phyloP scores from a whole-genome alignment of 2,113 vertebrate genomes.

The Sceloporus undulatus region DNA sequence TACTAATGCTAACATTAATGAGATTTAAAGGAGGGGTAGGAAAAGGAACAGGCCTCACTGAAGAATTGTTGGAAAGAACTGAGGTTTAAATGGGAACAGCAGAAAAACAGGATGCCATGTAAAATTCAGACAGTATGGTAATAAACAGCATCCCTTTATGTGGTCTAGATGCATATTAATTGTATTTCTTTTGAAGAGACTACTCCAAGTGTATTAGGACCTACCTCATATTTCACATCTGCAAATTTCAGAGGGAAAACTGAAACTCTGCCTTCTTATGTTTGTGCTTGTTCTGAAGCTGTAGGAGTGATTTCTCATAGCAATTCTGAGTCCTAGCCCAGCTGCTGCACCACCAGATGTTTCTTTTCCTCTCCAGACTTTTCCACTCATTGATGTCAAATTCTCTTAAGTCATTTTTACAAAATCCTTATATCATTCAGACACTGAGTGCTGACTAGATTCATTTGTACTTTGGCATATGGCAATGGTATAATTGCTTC shows the following conservation, averaged over 20 bases:
- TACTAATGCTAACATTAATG: too few relatives aligned
- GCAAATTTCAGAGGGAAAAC: not conserved
- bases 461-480: conserved; percentile 2
- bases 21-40: too few relatives aligned
- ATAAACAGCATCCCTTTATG: not conserved
- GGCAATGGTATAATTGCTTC: not conserved
- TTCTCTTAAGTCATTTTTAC: conserved; percentile 27
- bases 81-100: too few relatives aligned
- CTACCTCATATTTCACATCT: not conserved
- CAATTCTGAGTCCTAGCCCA: not conserved
- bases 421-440: conserved; percentile 1
- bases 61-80: too few relatives aligned
- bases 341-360: conserved; percentile 7
- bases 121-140: too few relatives aligned
- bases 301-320: conserved; percentile 2
- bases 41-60: too few relatives aligned
- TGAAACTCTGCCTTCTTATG: not conserved
- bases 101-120: too few relatives aligned
- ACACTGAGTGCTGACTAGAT: not conserved
- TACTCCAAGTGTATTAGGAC: too few relatives aligned
- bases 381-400: conserved; percentile 16
- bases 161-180: not conserved
- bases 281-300: not conserved
- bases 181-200: not conserved
- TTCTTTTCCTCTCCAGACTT: conserved; percentile 9